Evolutionary conservation across 2,113 vertebrate genomes (phyloP).

Genomic region (Leptobrachium ailaonicum): DNA sequence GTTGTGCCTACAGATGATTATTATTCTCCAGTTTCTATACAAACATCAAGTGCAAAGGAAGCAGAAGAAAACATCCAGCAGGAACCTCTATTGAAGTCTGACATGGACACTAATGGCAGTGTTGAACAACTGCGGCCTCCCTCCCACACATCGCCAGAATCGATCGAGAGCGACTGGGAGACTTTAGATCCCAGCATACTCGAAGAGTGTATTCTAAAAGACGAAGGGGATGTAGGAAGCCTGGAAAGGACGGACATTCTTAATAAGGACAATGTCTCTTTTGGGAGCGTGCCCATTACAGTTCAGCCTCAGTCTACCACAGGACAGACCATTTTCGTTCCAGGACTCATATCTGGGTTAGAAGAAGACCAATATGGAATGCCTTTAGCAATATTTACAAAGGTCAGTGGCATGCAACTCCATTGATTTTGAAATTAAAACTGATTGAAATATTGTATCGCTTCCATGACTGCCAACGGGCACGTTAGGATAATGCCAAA

Average conservation of each 20-base stretch:
- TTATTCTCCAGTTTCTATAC: slow-evolving; percentile 67
- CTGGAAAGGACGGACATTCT: slow-evolving; percentile 58
- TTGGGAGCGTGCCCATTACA: slow-evolving; percentile 77
- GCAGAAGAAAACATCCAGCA: slow-evolving; percentile 48
- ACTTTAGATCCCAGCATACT: slow-evolving; percentile 85
- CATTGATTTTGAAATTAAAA: too few species aligned
- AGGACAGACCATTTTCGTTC: slow-evolving; percentile 66
- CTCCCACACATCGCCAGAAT: slow-evolving; percentile 74
- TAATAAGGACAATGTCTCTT: slow-evolving; percentile 55
- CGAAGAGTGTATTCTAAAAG: slow-evolving; percentile 70
- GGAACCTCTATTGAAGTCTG: slow-evolving; percentile 43
- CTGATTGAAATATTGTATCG: too few species aligned
- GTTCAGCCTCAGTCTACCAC: slow-evolving; percentile 76
- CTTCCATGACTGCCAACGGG: too few species aligned
- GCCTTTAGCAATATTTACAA: slow-evolving; percentile 91
- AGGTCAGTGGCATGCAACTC: slow-evolving; percentile 71
- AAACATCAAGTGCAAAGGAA: slow-evolving; percentile 52
- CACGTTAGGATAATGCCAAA: too few species aligned
- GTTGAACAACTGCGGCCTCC: slow-evolving; percentile 72
- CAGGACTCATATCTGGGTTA: slow-evolving; percentile 86
- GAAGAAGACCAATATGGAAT: slow-evolving; percentile 92
- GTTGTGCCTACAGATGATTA: slow-evolving; percentile 60
- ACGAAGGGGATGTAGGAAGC: slow-evolving; percentile 58
- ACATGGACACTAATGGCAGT: slow-evolving; percentile 50
- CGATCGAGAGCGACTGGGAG: slow-evolving; percentile 96